Conservation (phyloP, 2,888 invertebrate species). For the Synanthedon tipuliformis region DNA sequence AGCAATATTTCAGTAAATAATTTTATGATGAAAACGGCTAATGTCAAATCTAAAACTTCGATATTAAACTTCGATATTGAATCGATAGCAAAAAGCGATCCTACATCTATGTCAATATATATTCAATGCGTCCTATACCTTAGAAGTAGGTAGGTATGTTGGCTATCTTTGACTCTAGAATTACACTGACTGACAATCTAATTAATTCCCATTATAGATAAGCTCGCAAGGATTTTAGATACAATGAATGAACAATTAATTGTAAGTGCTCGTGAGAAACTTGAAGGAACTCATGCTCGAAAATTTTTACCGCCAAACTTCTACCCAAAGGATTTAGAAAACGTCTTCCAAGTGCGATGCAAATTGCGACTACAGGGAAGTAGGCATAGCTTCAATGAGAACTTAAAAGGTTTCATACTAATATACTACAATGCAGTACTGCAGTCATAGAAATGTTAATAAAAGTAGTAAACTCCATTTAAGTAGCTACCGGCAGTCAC, state of each 20-base stretch:
- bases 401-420: conserved; percentile 60
- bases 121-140: too few species aligned
- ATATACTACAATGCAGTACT: conserved; percentile 24
- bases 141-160: too few species aligned
- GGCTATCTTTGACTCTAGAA: too few species aligned
- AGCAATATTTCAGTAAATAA: too few species aligned
- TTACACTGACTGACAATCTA: too few species aligned
- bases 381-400: conserved; percentile 51
- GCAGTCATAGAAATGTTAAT: conserved; percentile 51
- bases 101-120: too few species aligned
- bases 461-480: not conserved
- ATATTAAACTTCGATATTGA: too few species aligned
- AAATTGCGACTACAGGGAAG: conserved; percentile 23
- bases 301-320: conserved; percentile 35
- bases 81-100: too few species aligned
- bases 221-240: conserved; percentile 29
- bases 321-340: conserved; percentile 32
- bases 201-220: conserved; percentile 23
- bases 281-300: conserved; percentile 14
- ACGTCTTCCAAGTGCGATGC: conserved; percentile 27
- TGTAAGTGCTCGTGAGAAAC: conserved; percentile 9
- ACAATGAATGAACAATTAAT: conserved; percentile 18
- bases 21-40: too few species aligned
- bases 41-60: too few species aligned
- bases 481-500: not conserved